Conservation (phyloP, 2,888 invertebrate genomes). For the Netelia fuscicornis region DNA sequence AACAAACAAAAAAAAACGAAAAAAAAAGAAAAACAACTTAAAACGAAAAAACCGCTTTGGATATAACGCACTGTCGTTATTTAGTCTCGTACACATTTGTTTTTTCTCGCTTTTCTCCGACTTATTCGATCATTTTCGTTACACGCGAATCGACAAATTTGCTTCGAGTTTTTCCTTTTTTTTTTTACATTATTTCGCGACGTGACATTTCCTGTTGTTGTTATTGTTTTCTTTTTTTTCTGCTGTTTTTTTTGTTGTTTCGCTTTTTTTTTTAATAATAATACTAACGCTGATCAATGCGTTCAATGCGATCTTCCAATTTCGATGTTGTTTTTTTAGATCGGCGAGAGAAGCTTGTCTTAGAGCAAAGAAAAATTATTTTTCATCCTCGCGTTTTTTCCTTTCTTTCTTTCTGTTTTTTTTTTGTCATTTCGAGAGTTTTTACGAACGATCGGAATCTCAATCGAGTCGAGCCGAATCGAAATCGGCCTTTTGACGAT, state of each 20-base stretch:
- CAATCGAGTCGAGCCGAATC: constrained; percentile 30
- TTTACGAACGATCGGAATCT: constrained; percentile 29
- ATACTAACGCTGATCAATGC: constrained; percentile 23
- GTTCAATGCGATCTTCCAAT: constrained; percentile 29
- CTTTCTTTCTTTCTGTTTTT: not conserved
- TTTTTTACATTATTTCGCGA: not conserved
- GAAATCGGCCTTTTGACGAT: constrained; percentile 48
- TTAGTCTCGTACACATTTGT: constrained; percentile 35
- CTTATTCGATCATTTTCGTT: constrained; percentile 25
- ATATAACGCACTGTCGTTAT: constrained; percentile 12
- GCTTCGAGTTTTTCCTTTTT: constrained; percentile 4
- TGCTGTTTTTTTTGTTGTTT: not conserved
- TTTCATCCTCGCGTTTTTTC: not conserved
- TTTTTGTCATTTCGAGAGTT: constrained; percentile 7
- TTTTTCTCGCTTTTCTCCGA: not conserved
- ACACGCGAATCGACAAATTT: constrained; percentile 17
- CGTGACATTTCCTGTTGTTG: not conserved
- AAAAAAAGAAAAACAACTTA: not conserved
- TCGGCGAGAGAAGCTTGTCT: constrained; percentile 11
- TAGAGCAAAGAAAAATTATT: not conserved
- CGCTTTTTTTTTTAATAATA: not conserved
- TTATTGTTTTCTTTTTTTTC: not conserved
- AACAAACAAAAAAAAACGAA: not conserved
- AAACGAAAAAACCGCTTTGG: not conserved
- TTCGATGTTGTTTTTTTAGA: constrained; percentile 40